phyloP scores from a whole-genome alignment of 1,140 invertebrate genomes.

The Drosophila arawakana region DNA sequence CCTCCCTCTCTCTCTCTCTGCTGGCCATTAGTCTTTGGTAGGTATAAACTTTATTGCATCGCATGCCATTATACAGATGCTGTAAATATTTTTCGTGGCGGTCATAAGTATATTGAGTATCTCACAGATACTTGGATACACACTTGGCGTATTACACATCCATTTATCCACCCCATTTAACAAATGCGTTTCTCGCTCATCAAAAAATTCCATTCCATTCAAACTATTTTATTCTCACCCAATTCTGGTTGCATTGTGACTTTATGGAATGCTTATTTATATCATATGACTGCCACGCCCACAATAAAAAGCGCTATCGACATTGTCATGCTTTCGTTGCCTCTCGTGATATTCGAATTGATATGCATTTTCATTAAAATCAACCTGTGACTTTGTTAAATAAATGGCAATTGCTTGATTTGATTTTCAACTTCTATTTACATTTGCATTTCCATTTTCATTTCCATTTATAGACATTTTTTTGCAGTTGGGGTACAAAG shows the following conservation, averaged over 20 bases:
- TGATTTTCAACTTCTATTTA: slow-evolving; percentile 2
- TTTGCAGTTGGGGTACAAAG: neutral
- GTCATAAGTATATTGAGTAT: slow-evolving; percentile 48
- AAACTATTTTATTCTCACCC: slow-evolving; percentile 7
- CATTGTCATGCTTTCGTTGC: slow-evolving; percentile 17
- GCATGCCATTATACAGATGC: slow-evolving; percentile 61
- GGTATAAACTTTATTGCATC: slow-evolving; percentile 63
- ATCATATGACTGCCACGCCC: slow-evolving; percentile 30
- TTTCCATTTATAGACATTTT: too few species aligned
- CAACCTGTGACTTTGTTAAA: slow-evolving; percentile 16
- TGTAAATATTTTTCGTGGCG: slow-evolving; percentile 65
- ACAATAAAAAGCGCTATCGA: neutral
- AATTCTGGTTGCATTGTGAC: neutral
- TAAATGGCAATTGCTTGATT: slow-evolving; percentile 28
- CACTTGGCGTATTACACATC: slow-evolving; percentile 9
- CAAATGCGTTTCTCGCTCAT: slow-evolving; percentile 21
- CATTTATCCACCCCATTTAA: neutral
- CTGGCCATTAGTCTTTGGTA: slow-evolving; percentile 35
- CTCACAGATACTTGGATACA: slow-evolving; percentile 1
- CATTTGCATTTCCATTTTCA: neutral
- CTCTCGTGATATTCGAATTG: slow-evolving; percentile 24
- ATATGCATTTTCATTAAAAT: slow-evolving; percentile 29
- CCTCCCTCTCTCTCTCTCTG: neutral
- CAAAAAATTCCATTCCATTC: slow-evolving; percentile 15
- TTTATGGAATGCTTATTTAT: slow-evolving; percentile 49